Base-by-base conservation (phyloP, 2,797 vertebrate genomes). In the Ctenochaetus hawaiiensis region DNA sequence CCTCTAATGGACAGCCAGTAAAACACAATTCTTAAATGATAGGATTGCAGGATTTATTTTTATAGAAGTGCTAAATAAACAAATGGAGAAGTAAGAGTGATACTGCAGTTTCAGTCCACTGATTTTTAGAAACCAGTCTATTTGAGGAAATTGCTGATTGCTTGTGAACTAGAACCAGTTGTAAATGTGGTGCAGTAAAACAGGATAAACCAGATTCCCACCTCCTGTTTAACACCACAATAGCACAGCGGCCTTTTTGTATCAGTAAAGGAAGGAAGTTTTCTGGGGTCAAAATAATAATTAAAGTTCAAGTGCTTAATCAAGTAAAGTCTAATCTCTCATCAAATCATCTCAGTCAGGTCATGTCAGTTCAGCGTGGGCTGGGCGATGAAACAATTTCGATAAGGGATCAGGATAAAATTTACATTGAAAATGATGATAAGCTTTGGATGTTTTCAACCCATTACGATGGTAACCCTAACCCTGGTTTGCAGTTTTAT, bases 161-260 rank as follows among this genome's bases (percentile, higher is more conserved):
- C 49, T 26, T 26, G 16, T 37, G n/a, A 41, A 73, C 14, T 22
- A 30, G 75, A 77, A 79, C n/a, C 53, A 68, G 70, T 56, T 72
- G 59, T 11, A 76, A 70, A 57, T 22, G 70, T 54, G 47, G 58
- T 47, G 61, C 45, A 82, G 63, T 47, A 26, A 72, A 91, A 94
- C 89, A 71, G 84, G 93, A 90, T 49, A 74, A 91, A 90, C 92
- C 85, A 78, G 91, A 90, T 91, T 82, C 66, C 57, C 84, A 59
- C 80, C 80, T 62, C 18, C 23, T 49, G 52, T 66, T 72, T 26
- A 43, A 10, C 37, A 30, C 63, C 58, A 84, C 77, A 81, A 80
- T 18, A 57, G 54, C 70, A 79, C 54, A 78, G 65, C 45, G 78
- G 60, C 44, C 26, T 72, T 74, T 82, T 74, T 77, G 82, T 70